Conservation (phyloP, 2,113 vertebrate species). For the Cyphomyrus discorhynchus region DNA sequence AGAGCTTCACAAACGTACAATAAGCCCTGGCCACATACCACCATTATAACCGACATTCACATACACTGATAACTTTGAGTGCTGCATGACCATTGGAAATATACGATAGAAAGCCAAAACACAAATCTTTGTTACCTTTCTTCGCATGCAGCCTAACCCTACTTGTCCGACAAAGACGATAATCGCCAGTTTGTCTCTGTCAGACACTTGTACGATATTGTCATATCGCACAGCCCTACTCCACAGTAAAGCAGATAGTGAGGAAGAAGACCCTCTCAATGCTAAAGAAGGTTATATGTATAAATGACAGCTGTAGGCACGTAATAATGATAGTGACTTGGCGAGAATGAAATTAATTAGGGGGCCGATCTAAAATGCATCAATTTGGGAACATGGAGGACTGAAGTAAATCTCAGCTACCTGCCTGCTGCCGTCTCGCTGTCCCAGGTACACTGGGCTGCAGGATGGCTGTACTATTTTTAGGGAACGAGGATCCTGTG, state of each 20-base stretch:
- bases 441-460: neutral
- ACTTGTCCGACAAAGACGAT: neutral
- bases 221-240: neutral
- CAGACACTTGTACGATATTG: neutral
- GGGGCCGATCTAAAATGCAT: slow-evolving; percentile 51
- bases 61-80: neutral
- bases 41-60: neutral
- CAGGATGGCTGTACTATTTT: neutral
- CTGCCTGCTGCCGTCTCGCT: slow-evolving; percentile 42
- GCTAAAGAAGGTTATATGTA: slow-evolving; percentile 43
- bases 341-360: slow-evolving; percentile 58
- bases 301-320: slow-evolving; percentile 55
- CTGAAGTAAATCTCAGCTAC: slow-evolving; percentile 54
- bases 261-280: neutral
- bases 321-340: slow-evolving; percentile 53
- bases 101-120: neutral
- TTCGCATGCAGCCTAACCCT: neutral
- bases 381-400: slow-evolving; percentile 44
- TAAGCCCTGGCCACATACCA: neutral
- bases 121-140: neutral
- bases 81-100: neutral
- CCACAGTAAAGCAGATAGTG: neutral
- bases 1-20: neutral
- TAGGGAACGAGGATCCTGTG: neutral
- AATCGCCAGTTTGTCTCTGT: neutral